Conservation (phyloP, 2,888 invertebrate species). For the Steinernema hermaphroditum region DNA sequence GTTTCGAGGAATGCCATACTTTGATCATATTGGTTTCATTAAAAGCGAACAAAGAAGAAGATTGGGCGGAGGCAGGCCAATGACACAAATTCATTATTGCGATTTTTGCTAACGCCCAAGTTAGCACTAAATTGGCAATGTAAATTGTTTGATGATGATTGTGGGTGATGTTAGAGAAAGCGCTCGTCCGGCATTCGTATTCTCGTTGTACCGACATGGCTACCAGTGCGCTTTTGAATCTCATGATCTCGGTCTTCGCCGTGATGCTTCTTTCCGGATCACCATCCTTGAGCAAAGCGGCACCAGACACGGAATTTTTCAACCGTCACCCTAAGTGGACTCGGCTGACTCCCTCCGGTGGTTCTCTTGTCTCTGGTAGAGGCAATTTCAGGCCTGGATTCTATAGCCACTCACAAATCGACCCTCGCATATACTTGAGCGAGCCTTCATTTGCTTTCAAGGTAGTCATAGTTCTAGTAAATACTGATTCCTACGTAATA, state of each 20-base stretch:
- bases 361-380: constrained; percentile 45
- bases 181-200: neutral
- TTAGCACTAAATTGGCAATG: constrained; percentile 26
- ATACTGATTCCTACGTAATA: neutral
- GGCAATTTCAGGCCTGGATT: constrained; percentile 46
- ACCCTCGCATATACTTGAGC: constrained; percentile 35
- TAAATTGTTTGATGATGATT: constrained; percentile 17
- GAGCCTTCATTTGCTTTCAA: constrained; percentile 40
- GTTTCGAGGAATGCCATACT: no score
- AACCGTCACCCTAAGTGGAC: constrained; percentile 25
- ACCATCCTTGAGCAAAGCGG: neutral
- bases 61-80: neutral
- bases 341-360: constrained; percentile 37
- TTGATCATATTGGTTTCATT: neutral
- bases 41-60: neutral
- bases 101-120: constrained; percentile 21
- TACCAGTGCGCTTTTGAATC: constrained; percentile 1
- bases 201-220: neutral
- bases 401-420: constrained; percentile 39
- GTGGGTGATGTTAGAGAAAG: neutral
- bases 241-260: neutral
- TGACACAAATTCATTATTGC: constrained; percentile 17
- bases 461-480: no score
- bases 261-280: neutral
- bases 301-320: constrained; percentile 19